These are phyloP conservation scores for Orchestia grillus DNA, from an alignment of 1,140 invertebrate species.

Conservation along the genomic window DNA sequence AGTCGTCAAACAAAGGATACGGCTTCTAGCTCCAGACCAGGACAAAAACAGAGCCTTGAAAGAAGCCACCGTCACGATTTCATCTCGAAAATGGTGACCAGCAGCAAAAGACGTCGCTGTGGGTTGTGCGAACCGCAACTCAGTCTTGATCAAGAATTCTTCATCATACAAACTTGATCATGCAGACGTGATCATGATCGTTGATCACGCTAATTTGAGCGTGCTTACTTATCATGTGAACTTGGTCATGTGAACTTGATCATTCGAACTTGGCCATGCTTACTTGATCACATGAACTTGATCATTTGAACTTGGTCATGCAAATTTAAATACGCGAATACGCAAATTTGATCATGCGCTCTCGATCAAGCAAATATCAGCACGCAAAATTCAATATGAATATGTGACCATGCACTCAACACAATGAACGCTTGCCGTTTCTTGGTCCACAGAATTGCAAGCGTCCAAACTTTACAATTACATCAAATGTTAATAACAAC, in stretches of 20 bases:
- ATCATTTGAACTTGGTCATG: neutral
- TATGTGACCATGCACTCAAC: too few species aligned
- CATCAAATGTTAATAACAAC: neutral
- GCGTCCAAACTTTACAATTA: neutral
- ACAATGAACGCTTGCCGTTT: neutral
- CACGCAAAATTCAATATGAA: too few species aligned
- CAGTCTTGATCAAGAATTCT: neutral
- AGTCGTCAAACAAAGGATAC: constrained; percentile 55
- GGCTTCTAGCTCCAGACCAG: constrained; percentile 43
- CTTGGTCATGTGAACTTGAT: neutral
- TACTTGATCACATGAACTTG: neutral
- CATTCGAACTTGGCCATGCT: neutral
- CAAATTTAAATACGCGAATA: too few species aligned
- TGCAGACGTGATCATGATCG: neutral
- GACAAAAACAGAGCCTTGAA: constrained; percentile 53
- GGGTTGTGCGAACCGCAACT: neutral
- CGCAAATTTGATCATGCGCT: too few species aligned
- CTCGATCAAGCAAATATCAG: too few species aligned
- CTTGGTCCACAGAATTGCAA: neutral
- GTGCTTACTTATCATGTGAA: neutral
- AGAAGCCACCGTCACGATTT: constrained; percentile 49
- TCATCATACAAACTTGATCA: neutral
- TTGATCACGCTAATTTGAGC: neutral
- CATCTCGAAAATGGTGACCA: constrained; percentile 28
- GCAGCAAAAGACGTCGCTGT: neutral